These are phyloP conservation scores for human (Homo sapiens) DNA, from an alignment of 2,113 vertebrate genomes.

Conservation along the genomic window DNA sequence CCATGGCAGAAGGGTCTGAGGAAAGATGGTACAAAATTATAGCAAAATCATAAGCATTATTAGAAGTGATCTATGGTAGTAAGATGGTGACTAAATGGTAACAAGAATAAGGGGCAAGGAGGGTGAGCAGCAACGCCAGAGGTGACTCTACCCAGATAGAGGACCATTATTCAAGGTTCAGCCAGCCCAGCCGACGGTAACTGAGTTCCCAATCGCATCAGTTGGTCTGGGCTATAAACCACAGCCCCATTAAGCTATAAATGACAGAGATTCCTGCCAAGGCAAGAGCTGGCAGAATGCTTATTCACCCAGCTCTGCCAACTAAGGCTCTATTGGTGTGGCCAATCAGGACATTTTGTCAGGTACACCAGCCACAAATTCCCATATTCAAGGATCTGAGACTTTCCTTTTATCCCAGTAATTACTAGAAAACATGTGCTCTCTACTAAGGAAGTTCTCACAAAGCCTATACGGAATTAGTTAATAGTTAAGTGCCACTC, in stretches of 20 bases:
- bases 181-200: not conserved
- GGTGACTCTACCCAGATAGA: not conserved
- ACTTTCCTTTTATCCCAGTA: not conserved
- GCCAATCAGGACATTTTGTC: not conserved
- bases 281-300: not conserved
- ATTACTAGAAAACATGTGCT: not conserved
- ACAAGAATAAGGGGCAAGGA: not conserved
- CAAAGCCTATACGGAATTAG: not conserved
- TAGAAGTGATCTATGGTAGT: not conserved
- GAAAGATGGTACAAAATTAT: not conserved
- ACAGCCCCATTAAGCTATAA: slow-evolving; percentile 8
- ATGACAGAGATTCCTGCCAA: slow-evolving; percentile 2
- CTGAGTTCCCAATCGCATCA: not conserved
- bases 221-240: not conserved
- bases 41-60: not conserved
- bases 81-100: not conserved
- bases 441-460: not conserved
- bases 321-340: not conserved
- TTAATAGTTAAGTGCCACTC: not conserved
- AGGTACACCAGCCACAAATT: not conserved
- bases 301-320: not conserved
- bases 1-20: not conserved
- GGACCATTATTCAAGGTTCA: not conserved
- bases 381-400: not conserved
- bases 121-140: not conserved